Conservation (phyloP, 1,140 invertebrate species). For the Philopotamus ludificatus region DNA sequence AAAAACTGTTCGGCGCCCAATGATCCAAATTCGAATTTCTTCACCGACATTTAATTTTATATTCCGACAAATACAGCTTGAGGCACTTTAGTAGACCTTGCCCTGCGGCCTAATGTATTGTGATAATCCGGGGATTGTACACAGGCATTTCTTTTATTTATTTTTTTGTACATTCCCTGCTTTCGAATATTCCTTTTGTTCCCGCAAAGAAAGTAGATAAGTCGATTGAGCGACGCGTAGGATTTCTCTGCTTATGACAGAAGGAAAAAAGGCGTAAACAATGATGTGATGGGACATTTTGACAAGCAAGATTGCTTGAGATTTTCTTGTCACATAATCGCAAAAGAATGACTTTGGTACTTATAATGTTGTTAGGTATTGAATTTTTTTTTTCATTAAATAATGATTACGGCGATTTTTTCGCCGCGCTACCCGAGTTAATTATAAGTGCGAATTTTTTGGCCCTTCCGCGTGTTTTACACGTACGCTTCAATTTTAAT, state of each 20-base stretch:
- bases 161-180: neutral
- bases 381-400: too few relatives aligned
- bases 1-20: slow-evolving; percentile 5
- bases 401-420: too few relatives aligned
- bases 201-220: neutral
- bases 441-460: too few relatives aligned
- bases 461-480: too few relatives aligned
- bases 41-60: slow-evolving; percentile 25
- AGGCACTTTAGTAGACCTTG: slow-evolving; percentile 8
- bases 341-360: neutral
- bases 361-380: too few relatives aligned
- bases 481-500: too few relatives aligned
- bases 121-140: slow-evolving; percentile 11
- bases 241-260: slow-evolving; percentile 21
- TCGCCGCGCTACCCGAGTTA: too few relatives aligned
- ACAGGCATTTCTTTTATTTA: neutral
- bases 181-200: neutral
- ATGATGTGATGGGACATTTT: slow-evolving; percentile 24
- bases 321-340: slow-evolving; percentile 22
- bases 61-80: slow-evolving; percentile 23
- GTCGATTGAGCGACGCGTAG: slow-evolving; percentile 12
- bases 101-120: slow-evolving; percentile 14
- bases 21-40: slow-evolving; percentile 21
- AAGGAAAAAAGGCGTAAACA: slow-evolving; percentile 19
- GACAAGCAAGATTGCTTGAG: slow-evolving; percentile 22